Evolutionary conservation across 2,797 vertebrate species (phyloP), one percentile per base, ranked within the genome.

Genomic region (Nasua narica): DNA sequence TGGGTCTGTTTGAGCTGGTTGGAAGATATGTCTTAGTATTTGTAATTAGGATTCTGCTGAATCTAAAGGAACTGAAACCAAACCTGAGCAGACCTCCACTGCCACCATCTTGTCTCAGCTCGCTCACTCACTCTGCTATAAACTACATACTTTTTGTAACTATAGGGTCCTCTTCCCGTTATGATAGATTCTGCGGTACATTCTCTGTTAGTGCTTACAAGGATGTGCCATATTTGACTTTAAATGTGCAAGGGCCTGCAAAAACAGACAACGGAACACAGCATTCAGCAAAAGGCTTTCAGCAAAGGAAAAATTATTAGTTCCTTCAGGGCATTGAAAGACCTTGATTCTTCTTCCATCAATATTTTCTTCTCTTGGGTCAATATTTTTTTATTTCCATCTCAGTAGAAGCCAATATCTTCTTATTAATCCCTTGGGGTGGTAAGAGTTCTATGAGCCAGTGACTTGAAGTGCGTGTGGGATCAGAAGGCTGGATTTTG

Each of bases 381-480:
- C 96, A 97, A 91, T 97, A 94, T 69, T 81, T 91, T 92, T 95
- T 97, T 35, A 97, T 78, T 89, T 74, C 58, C 58, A 43, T 87
- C 93, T 95, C 93, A 79, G 65, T 56, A 89, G 88, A 93, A 94
- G 90, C 94, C 92, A 77, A 25, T 90, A 81, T 89, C 60, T 90
- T 82, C 83, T 91, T 92, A 93, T 89, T 95, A 91, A 91, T 95
- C 70, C 97, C 69, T 67, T 89, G 76, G 23, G 1, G 1, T 32
- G n/a, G 15, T 90, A 93, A 65, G 21, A 21, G 50, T 74, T 94
- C 62, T 87, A 29, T 15, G 21, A 92, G 56, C 82, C 15, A 70
- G 35, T 60, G 74, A 56, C 56, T 67, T 50, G 54, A 60, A 52
- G 32, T 3, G 2, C 23, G 4, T 46, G 7, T 65, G 48, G 9